Percentiles rank a stretch among this genome's conserved stretches.
Conservation (phyloP, 2,888 invertebrate genomes). For the Apodemia duryi region DNA sequence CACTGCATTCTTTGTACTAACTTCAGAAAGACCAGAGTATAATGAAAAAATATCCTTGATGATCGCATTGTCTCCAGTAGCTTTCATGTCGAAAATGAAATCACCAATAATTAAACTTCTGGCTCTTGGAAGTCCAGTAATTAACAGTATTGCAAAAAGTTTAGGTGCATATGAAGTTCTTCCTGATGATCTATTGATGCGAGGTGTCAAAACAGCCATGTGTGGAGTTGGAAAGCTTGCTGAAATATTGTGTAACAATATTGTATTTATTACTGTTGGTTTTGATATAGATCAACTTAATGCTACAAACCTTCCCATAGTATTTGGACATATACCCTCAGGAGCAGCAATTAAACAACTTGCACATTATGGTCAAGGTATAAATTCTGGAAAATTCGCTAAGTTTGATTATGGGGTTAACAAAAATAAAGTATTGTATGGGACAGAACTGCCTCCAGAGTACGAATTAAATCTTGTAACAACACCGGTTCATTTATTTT, state of each 20-base stretch:
- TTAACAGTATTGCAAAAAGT: constrained; percentile 42
- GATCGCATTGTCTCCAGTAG: constrained; percentile 80
- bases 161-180: constrained; percentile 82
- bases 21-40: constrained; percentile 60
- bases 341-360: constrained; percentile 76
- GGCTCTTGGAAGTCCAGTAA: constrained; percentile 42
- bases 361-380: constrained; percentile 74
- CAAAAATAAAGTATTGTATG: constrained; percentile 49
- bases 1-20: constrained; percentile 58
- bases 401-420: constrained; percentile 50
- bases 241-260: constrained; percentile 77
- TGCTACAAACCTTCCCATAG: constrained; percentile 75
- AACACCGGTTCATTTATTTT: constrained; percentile 55
- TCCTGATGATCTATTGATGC: constrained; percentile 76
- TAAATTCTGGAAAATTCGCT: constrained; percentile 48
- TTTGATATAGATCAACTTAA: constrained; percentile 78
- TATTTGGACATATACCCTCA: constrained; percentile 74
- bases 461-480: constrained; percentile 47
- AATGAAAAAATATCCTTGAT: constrained; percentile 75
- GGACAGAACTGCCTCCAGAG: constrained; percentile 43
- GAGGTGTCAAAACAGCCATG: constrained; percentile 54
- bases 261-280: constrained; percentile 81
- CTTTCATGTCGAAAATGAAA: constrained; percentile 62
- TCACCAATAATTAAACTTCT: constrained; percentile 53
- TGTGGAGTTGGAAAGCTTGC: constrained; percentile 64